Evolutionary conservation across 2,888 invertebrate genomes (phyloP).

Genomic region (Drosophila affinis): DNA sequence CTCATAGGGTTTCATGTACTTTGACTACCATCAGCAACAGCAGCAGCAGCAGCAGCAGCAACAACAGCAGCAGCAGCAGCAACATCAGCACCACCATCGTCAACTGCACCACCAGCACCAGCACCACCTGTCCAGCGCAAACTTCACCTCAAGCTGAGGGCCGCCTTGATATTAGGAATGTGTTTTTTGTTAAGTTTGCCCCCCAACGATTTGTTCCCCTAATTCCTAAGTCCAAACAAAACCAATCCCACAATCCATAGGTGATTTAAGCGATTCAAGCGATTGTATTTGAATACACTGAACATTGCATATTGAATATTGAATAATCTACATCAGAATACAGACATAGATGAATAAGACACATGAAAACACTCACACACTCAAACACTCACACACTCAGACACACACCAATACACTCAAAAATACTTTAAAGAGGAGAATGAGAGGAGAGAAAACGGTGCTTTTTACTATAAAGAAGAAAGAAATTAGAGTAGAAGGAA

Average conservation of each 20-base stretch:
- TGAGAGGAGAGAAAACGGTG: constrained; percentile 22
- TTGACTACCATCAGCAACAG: constrained; percentile 70
- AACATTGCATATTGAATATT: neutral
- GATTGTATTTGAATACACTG: neutral
- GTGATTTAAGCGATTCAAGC: neutral
- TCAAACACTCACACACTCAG: neutral
- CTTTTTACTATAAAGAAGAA: constrained; percentile 28
- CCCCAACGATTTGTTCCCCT: neutral
- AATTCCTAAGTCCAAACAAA: neutral
- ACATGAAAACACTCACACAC: constrained; percentile 16
- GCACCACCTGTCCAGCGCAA: constrained; percentile 4
- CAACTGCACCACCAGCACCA: neutral
- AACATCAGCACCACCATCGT: constrained; percentile 23
- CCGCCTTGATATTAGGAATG: constrained; percentile 6
- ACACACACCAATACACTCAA: neutral
- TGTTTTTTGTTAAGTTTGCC: constrained; percentile 31
- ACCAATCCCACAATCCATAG: neutral
- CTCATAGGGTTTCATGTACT: constrained; percentile 83
- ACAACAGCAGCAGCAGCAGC: constrained; percentile 12
- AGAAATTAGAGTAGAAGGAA: neutral
- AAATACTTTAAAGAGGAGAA: neutral
- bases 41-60: constrained; percentile 11
- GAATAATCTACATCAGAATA: neutral
- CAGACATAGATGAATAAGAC: constrained; percentile 2
- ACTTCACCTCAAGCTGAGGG: constrained; percentile 42